Evolutionary conservation across 2,888 invertebrate genomes (phyloP).

Genomic region (Stomorhina lunata): DNA sequence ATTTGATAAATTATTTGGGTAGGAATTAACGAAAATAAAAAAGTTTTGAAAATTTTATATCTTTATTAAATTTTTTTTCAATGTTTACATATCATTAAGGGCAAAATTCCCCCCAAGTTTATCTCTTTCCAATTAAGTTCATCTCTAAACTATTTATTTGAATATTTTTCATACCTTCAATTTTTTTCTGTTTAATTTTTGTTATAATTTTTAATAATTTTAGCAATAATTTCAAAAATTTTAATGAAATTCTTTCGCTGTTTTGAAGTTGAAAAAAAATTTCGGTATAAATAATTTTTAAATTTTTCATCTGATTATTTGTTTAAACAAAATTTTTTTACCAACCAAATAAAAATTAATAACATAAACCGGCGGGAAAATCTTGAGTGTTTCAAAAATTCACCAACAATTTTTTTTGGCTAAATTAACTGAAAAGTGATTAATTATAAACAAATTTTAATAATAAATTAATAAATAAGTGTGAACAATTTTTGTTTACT

Average conservation of each 20-base stretch:
- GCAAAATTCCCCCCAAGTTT: no score
- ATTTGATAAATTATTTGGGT: not conserved
- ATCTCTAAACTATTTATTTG: not conserved
- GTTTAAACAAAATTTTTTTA: slow-evolving; percentile 14
- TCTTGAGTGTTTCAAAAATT: slow-evolving; percentile 13
- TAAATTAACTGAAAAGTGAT: slow-evolving; percentile 62
- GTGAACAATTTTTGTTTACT: not conserved
- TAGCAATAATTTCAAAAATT: slow-evolving; percentile 44
- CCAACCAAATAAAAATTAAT: not conserved
- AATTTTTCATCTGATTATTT: not conserved
- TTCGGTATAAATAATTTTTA: slow-evolving; percentile 7
- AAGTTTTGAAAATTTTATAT: no score
- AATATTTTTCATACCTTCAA: not conserved
- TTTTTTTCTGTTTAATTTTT: not conserved
- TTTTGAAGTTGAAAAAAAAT: not conserved
- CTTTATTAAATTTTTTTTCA: no score
- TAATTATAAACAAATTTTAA: slow-evolving; percentile 55
- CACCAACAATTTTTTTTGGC: slow-evolving; percentile 32
- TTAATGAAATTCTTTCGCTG: slow-evolving; percentile 21
- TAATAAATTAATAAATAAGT: not conserved
- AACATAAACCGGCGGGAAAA: not conserved
- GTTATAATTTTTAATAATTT: slow-evolving; percentile 11
- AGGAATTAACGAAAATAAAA: no score
- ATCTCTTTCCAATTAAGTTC: no score
- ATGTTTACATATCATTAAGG: no score